Percentiles rank a stretch among this genome's conserved stretches.
These are phyloP conservation scores for Ectemnius lituratus DNA, from an alignment of 2,888 invertebrate species.

Conservation along the genomic window DNA sequence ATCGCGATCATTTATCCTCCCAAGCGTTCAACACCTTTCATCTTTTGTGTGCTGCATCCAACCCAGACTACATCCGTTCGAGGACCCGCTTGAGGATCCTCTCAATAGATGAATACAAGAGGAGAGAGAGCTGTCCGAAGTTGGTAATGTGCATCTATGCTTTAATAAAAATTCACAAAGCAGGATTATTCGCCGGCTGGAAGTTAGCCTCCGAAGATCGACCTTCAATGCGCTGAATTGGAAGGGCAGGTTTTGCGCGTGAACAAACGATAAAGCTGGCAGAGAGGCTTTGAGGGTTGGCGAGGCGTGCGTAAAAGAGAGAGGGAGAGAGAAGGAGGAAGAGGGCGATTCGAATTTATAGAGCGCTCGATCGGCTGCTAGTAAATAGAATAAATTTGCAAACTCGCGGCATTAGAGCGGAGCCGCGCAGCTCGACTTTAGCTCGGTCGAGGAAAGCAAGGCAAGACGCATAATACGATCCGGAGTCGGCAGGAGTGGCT, in stretches of 20 bases:
- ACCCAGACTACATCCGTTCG: no score
- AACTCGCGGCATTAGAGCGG: slow-evolving; percentile 50
- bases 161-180: no score
- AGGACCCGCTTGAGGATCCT: no score
- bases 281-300: slow-evolving; percentile 22
- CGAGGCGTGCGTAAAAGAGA: no score
- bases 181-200: no score
- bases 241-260: slow-evolving; percentile 12
- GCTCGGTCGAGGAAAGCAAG: slow-evolving; percentile 1
- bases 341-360: slow-evolving; percentile 33
- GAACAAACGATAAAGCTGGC: neutral
- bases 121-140: no score
- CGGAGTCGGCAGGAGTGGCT: slow-evolving; percentile 31
- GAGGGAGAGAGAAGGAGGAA: neutral
- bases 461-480: slow-evolving; percentile 58
- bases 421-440: slow-evolving; percentile 39
- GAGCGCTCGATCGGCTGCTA: slow-evolving; percentile 35
- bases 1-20: slow-evolving; percentile 14
- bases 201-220: no score
- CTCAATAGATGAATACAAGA: no score
- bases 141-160: no score
- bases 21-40: neutral
- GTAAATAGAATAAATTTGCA: slow-evolving; percentile 60
- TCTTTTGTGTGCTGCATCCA: neutral
- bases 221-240: neutral